These are phyloP conservation scores for Erethizon dorsatum DNA, from an alignment of 2,797 vertebrate genomes.

Conservation along the genomic window DNA sequence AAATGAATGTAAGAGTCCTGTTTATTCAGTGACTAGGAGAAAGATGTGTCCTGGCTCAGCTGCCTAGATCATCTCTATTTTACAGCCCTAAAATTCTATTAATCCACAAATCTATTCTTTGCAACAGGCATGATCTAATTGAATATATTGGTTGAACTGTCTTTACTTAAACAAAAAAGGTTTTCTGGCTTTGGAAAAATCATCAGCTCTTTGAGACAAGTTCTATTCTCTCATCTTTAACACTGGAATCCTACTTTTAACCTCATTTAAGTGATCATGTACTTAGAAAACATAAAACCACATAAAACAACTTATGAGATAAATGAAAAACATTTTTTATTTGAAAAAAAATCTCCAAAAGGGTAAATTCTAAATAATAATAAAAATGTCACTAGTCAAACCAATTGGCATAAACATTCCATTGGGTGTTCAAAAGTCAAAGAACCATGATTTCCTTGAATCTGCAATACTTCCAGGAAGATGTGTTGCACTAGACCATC, in stretches of 20 bases:
- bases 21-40: slow-evolving; percentile 51
- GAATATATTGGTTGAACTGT: slow-evolving; percentile 41
- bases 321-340: slow-evolving; percentile 57
- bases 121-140: neutral
- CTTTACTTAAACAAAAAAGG: slow-evolving; percentile 31
- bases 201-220: slow-evolving; percentile 62
- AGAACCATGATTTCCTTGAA: neutral
- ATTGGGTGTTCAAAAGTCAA: neutral
- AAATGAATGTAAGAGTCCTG: slow-evolving; percentile 52
- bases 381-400: slow-evolving; percentile 40
- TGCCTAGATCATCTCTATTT: slow-evolving; percentile 41
- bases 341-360: neutral
- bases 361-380: slow-evolving; percentile 47
- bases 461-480: slow-evolving; percentile 3
- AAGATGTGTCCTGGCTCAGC: neutral
- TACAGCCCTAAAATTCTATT: slow-evolving; percentile 43
- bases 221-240: slow-evolving; percentile 57
- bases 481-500: neutral
- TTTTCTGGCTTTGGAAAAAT: slow-evolving; percentile 64
- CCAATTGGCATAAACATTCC: neutral
- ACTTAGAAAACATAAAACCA: slow-evolving; percentile 73
- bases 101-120: slow-evolving; percentile 27
- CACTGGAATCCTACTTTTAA: slow-evolving; percentile 64
- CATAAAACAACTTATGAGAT: neutral
- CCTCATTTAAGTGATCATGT: slow-evolving; percentile 55